These are phyloP conservation scores for Agrochola macilenta DNA, from an alignment of 2,888 invertebrate genomes.

Conservation along the genomic window DNA sequence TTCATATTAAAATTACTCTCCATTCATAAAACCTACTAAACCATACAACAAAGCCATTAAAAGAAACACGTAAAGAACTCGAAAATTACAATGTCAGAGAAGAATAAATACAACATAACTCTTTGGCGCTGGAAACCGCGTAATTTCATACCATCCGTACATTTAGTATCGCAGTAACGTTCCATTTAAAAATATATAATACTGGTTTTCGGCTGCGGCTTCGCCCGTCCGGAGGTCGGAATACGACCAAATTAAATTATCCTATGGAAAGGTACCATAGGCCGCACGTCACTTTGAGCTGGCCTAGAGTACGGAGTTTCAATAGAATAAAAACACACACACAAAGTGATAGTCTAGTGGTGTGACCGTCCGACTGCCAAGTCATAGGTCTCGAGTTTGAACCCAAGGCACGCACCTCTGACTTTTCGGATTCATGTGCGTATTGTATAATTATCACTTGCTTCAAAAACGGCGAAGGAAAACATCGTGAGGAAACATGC, in stretches of 20 bases:
- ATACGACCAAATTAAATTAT: not conserved
- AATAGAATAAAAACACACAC: not conserved
- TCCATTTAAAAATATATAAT: slow-evolving; percentile 67
- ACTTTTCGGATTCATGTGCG: too few species aligned
- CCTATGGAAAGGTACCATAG: not conserved
- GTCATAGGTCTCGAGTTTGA: too few species aligned
- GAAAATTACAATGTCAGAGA: slow-evolving; percentile 57
- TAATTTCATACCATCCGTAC: slow-evolving; percentile 53
- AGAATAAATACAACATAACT: slow-evolving; percentile 49
- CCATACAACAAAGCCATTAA: slow-evolving; percentile 28
- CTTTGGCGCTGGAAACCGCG: slow-evolving; percentile 34
- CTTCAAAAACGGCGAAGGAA: too few species aligned
- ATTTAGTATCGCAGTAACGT: slow-evolving; percentile 56
- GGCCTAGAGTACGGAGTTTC: not conserved
- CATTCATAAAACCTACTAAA: not conserved
- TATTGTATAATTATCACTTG: too few species aligned
- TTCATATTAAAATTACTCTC: slow-evolving; percentile 1
- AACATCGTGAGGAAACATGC: too few species aligned
- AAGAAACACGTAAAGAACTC: slow-evolving; percentile 39
- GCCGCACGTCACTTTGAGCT: not conserved
- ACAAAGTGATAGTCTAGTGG: too few species aligned
- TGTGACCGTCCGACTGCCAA: too few species aligned
- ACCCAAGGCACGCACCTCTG: too few species aligned
- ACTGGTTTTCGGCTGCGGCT: fast-evolving
- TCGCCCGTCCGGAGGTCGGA: not conserved